These are phyloP conservation scores for Geodia barretti DNA, from an alignment of 37 sponge, comb jelly and placozoan genomes.

Conservation along the genomic window DNA sequence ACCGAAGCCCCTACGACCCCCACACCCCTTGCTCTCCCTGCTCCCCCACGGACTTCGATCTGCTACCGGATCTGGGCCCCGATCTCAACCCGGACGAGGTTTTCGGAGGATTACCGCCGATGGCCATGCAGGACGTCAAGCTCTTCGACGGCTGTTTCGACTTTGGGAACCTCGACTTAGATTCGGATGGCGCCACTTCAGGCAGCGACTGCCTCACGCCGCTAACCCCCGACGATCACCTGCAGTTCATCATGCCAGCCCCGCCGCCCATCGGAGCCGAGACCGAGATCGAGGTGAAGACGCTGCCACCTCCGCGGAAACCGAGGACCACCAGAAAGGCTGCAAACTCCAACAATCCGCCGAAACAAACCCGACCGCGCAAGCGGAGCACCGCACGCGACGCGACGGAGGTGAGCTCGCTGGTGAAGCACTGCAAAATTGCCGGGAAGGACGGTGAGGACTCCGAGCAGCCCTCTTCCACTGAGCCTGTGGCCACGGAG, in stretches of 20 bases:
- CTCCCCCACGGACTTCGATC: constrained; percentile 35
- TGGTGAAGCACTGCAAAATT: constrained; percentile 27
- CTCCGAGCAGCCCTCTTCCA: background rate
- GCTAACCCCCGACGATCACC: constrained; percentile 15
- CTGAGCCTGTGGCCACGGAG: constrained; percentile 1
- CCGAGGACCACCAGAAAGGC: background rate
- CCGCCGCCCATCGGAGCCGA: constrained; percentile 34
- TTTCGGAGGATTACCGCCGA: constrained; percentile 35
- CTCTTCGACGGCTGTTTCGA: constrained; percentile 41
- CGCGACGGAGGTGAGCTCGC: background rate
- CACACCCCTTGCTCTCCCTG: background rate
- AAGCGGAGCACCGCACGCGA: background rate
- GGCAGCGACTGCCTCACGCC: constrained; percentile 6
- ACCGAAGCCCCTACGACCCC: constrained; percentile 17
- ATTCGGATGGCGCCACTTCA: constrained; percentile 22
- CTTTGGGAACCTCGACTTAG: constrained; percentile 17
- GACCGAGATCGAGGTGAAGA: constrained; percentile 11
- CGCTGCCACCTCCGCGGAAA: background rate
- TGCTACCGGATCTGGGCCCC: constrained; percentile 19
- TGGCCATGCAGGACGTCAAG: constrained; percentile 14
- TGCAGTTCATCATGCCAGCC: no score
- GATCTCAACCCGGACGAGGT: no score
- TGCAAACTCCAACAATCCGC: background rate
- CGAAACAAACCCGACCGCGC: constrained; percentile 7
- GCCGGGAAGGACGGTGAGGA: constrained; percentile 40